Evolutionary conservation across 1,140 invertebrate species (phyloP), one percentile per base, ranked within the genome.

Genomic region (Bombus balteatus): DNA sequence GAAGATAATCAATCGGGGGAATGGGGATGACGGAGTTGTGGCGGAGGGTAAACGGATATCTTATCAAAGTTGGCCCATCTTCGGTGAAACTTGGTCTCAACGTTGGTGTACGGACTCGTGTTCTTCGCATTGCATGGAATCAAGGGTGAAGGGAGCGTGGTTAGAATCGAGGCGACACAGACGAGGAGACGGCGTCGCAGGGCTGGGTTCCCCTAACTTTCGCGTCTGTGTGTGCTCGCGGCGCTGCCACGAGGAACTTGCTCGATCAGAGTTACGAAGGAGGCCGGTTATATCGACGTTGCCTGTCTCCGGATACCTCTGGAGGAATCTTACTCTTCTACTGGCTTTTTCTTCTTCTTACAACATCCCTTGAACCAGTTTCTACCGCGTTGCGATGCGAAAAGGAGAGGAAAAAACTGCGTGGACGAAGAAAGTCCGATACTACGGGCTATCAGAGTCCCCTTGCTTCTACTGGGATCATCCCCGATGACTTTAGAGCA

Each of bases 21-120:
- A 22, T 5, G 66, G 37, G 81, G 92, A 87, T 86, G 59, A n/a
- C 59, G 28, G 59, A 13, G 28, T 5, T 12, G 18, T 10, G 28
- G 65, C 37, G 84, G 88, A 93, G 93, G 90, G 92, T 93, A 94
- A 94, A 93, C 92, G 91, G 92, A 92, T 94, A 94, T 94, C 94
- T 94, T 94, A 94, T 94, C 93, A 94, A 94, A 94, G 92, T 94
- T 94, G 92, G 92, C 89, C 91, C 91, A 94, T 94, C 93, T 92
- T 92, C 92, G 90, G n/a, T 53, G 87, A 92, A 94, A 94, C 90
- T 94, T 94, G 71, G 66, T 77, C 65, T 32, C 39, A 34, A 15
- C 32, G 62, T 78, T 32, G 66, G 68, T 83, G 73, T 47, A 76
- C 41, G 74, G n/a, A 53, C 43, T 25, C 34, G 70, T 81, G 84